Conservation (phyloP, 2,797 vertebrate species). For the Epinephelus awoara region DNA sequence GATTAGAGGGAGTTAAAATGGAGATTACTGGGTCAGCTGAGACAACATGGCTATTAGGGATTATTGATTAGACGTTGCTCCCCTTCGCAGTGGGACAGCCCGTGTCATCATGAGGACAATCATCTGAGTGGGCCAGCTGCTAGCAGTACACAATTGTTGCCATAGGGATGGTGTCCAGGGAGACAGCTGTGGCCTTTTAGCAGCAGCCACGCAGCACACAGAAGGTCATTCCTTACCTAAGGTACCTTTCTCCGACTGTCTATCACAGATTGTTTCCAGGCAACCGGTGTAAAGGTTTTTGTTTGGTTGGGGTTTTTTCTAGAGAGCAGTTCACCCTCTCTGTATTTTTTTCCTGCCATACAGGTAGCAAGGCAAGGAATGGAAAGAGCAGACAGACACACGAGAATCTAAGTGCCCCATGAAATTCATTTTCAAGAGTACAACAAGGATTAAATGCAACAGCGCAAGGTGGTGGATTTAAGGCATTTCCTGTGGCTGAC, state of each 20-base stretch:
- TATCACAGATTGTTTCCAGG: constrained; percentile 80
- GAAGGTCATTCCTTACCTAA: constrained; percentile 85
- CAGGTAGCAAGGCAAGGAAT: constrained; percentile 15
- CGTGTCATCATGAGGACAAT: constrained; percentile 69
- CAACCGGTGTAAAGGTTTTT: constrained; percentile 64
- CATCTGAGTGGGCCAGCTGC: constrained; percentile 62
- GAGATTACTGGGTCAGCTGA: constrained; percentile 62
- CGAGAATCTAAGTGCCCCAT: not conserved
- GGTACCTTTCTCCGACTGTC: constrained; percentile 76
- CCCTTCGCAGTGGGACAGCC: constrained; percentile 64
- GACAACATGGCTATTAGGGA: constrained; percentile 69
- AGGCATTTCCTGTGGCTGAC: not conserved
- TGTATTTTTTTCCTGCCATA: constrained; percentile 25
- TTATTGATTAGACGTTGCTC: constrained; percentile 79
- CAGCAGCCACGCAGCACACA: constrained; percentile 72
- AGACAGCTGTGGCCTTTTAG: constrained; percentile 82
- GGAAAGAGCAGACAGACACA: not conserved
- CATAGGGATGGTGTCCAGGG: constrained; percentile 78
- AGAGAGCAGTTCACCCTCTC: constrained; percentile 28
- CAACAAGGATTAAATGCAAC: not conserved
- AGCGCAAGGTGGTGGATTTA: not conserved
- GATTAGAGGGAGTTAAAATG: constrained; percentile 63
- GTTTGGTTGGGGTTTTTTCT: constrained; percentile 14
- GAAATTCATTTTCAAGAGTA: not conserved
- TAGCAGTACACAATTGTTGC: constrained; percentile 74